A percentile compares a stretch with the other conserved stretches of the same genome.
These are phyloP conservation scores for Macrotrachela quadricornifera DNA, from an alignment of 1,140 invertebrate species.

Conservation along the genomic window DNA sequence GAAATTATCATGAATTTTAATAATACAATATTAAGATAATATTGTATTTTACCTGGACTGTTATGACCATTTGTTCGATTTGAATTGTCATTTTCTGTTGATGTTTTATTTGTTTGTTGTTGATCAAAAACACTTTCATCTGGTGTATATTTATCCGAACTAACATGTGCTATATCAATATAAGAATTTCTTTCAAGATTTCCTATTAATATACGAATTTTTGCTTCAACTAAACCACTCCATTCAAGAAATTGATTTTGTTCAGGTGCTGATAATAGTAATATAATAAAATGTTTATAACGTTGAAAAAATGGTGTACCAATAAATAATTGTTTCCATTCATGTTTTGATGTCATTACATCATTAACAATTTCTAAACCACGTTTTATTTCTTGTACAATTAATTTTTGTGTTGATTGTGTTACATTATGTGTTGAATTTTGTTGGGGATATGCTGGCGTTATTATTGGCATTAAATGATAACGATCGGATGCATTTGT, in stretches of 20 bases:
- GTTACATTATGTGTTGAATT: constrained; percentile 99
- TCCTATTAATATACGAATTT: constrained; percentile 71
- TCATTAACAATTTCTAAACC: constrained; percentile 50
- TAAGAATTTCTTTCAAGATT: constrained; percentile 70
- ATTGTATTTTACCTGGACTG: no score
- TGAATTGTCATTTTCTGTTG: no score
- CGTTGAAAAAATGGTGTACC: constrained; percentile 76
- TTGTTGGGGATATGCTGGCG: constrained; percentile 95
- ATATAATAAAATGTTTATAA: constrained; percentile 45
- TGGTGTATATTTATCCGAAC: constrained; percentile 37
- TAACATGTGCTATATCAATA: constrained; percentile 76
- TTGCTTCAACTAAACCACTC: constrained; percentile 78
- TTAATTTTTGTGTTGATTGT: constrained; percentile 66
- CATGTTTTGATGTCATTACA: constrained; percentile 56
- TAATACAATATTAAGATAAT: no score
- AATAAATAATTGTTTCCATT: constrained; percentile 82
- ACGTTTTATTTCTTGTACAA: constrained; percentile 68
- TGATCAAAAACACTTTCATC: background rate
- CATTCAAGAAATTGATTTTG: constrained; percentile 73
- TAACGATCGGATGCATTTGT: constrained; percentile 65
- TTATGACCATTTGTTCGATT: no score
- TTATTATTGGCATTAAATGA: constrained; percentile 98
- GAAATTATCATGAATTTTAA: no score
- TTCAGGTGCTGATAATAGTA: constrained; percentile 22
- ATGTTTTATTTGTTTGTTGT: no score